phyloP scores from a whole-genome alignment of 2,888 invertebrate species.

The Biston stratarius region DNA sequence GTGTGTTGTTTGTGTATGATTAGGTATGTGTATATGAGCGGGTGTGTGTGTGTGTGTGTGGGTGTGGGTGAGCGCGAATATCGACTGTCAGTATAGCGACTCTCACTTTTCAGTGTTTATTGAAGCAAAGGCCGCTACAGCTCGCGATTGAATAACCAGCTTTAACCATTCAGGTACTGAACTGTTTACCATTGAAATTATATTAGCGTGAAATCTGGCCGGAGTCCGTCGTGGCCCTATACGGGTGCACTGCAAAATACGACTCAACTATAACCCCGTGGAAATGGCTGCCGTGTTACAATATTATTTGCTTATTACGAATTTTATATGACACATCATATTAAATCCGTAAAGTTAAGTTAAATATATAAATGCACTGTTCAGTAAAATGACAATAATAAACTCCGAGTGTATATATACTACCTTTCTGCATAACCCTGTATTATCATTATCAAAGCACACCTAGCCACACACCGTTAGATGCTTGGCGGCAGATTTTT shows the following conservation, averaged over 20 bases:
- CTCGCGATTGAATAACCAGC: neutral
- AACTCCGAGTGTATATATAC: neutral
- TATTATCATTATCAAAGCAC: neutral
- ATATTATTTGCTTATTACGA: slow-evolving; percentile 20
- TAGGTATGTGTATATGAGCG: too few relatives aligned
- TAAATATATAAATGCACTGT: too few relatives aligned
- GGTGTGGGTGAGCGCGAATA: too few relatives aligned
- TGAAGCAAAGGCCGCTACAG: neutral
- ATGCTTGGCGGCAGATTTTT: too few relatives aligned
- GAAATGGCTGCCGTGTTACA: slow-evolving; percentile 17
- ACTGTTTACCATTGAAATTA: slow-evolving; percentile 45
- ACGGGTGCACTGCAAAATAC: slow-evolving; percentile 14
- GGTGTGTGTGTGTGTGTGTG: too few relatives aligned
- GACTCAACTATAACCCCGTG: slow-evolving; percentile 19
- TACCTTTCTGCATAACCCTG: neutral
- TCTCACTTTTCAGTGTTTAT: too few relatives aligned
- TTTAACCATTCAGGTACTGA: slow-evolving; percentile 22
- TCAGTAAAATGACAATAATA: too few relatives aligned
- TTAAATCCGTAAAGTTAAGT: too few relatives aligned
- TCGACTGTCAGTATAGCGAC: too few relatives aligned
- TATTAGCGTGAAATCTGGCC: slow-evolving; percentile 69
- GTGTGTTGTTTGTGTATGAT: too few relatives aligned
- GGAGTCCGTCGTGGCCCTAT: slow-evolving; percentile 1
- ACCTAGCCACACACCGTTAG: too few relatives aligned
- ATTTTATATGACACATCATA: neutral